Evolutionary conservation across 2,888 invertebrate species (phyloP).

Genomic region (Mythimna impura): DNA sequence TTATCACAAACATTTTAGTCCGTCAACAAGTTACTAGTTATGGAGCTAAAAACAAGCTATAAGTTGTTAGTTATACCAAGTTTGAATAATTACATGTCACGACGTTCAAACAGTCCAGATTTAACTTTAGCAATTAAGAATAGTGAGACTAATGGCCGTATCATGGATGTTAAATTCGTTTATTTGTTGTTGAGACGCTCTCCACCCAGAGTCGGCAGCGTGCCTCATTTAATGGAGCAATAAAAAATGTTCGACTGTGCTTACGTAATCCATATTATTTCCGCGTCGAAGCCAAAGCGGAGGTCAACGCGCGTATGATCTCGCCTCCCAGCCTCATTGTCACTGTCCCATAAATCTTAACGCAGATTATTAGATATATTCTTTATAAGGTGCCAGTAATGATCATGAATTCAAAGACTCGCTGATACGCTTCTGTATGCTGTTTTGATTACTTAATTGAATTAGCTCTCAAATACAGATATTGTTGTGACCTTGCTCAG

Average conservation of each 20-base stretch:
- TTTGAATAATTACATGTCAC: slow-evolving; percentile 69
- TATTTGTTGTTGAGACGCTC: slow-evolving; percentile 83
- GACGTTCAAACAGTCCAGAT: slow-evolving; percentile 73
- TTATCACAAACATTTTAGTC: slow-evolving; percentile 25
- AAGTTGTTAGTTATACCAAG: slow-evolving; percentile 50
- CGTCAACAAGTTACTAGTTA: slow-evolving; percentile 41
- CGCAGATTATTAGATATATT: slow-evolving; percentile 54
- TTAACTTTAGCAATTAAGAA: slow-evolving; percentile 80
- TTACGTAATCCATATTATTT: slow-evolving; percentile 90
- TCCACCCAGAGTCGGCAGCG: slow-evolving; percentile 85
- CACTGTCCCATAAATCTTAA: slow-evolving; percentile 60
- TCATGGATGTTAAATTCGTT: slow-evolving; percentile 80
- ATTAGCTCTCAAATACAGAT: slow-evolving; percentile 32
- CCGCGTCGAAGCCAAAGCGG: slow-evolving; percentile 84
- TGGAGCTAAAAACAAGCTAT: slow-evolving; percentile 39
- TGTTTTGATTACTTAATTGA: slow-evolving; percentile 48
- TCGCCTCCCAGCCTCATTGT: slow-evolving; percentile 69
- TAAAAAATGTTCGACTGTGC: slow-evolving; percentile 89
- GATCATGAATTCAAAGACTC: slow-evolving; percentile 30
- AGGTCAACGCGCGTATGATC: slow-evolving; percentile 84
- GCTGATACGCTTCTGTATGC: slow-evolving; percentile 34
- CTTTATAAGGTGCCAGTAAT: slow-evolving; percentile 48
- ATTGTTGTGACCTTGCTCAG: slow-evolving; percentile 46
- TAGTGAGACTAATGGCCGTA: slow-evolving; percentile 80
- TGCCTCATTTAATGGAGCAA: slow-evolving; percentile 90